Conservation (phyloP, 2,888 invertebrate species). For the Acanthosepion pharaonis region DNA sequence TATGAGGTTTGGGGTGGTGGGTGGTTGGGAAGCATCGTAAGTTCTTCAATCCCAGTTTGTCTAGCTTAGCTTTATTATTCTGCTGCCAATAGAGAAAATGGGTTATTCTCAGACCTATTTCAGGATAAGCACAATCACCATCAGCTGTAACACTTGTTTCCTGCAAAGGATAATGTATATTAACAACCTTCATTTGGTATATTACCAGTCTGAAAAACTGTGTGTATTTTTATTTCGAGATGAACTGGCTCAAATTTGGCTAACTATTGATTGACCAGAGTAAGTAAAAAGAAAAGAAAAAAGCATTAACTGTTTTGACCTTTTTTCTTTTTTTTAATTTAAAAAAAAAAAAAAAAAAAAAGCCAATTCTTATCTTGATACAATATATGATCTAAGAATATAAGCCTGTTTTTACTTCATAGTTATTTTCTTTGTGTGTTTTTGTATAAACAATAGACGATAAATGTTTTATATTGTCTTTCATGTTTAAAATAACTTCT, state of each 20-base stretch:
- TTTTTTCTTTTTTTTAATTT: not conserved
- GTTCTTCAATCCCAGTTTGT: not conserved
- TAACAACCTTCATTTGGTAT: not conserved
- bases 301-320: not conserved
- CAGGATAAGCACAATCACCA: not conserved
- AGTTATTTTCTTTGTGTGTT: not conserved
- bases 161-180: constrained; percentile 20
- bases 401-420: not conserved
- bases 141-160: not conserved
- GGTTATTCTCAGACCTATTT: constrained; percentile 33
- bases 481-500: not conserved
- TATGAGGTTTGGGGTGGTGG: not conserved
- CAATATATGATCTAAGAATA: not conserved
- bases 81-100: not conserved
- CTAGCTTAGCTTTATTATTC: constrained; percentile 12
- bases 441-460: not conserved
- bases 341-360: no score
- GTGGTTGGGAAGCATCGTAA: not conserved
- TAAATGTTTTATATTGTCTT: not conserved
- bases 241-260: not conserved
- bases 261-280: not conserved
- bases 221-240: not conserved
- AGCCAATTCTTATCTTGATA: not conserved
- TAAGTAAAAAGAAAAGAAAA: not conserved
- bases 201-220: not conserved